phyloP scores from a whole-genome alignment of 2,888 invertebrate genomes.

The Drosophila percnosoma region DNA sequence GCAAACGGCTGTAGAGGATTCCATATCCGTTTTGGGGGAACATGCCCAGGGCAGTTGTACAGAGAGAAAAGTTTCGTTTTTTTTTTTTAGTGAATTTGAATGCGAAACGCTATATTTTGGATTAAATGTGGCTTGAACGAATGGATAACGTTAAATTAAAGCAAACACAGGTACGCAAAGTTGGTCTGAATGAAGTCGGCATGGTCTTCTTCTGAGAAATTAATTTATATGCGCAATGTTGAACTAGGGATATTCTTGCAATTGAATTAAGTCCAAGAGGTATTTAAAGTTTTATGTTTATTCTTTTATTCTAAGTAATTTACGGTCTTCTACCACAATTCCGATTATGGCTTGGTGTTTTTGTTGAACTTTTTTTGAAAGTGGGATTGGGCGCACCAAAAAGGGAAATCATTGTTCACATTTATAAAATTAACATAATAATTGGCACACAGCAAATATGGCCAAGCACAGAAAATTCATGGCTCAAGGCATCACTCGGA shows the following conservation, averaged over 20 bases:
- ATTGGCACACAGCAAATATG: background rate
- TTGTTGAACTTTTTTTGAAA: background rate
- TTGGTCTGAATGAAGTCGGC: background rate
- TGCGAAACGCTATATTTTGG: background rate
- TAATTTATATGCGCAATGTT: too few relatives aligned
- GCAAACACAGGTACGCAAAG: background rate
- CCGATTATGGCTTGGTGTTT: background rate
- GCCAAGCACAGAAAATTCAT: background rate
- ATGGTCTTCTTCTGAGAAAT: too few relatives aligned
- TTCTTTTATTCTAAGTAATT: background rate
- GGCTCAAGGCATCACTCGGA: background rate
- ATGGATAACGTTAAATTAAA: background rate
- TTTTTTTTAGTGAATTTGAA: background rate
- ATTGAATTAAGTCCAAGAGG: background rate
- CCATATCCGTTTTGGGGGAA: constrained; percentile 35
- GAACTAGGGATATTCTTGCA: too few relatives aligned
- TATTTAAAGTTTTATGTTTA: background rate
- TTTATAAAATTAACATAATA: background rate
- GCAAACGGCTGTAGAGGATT: constrained; percentile 56
- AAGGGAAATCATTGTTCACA: background rate
- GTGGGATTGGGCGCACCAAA: background rate
- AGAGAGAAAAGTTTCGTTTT: background rate
- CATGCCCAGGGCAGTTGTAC: background rate
- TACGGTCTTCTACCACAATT: background rate
- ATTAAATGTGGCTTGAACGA: background rate